Conservation (phyloP, 2,113 vertebrate species). For the Calonectris borealis region DNA sequence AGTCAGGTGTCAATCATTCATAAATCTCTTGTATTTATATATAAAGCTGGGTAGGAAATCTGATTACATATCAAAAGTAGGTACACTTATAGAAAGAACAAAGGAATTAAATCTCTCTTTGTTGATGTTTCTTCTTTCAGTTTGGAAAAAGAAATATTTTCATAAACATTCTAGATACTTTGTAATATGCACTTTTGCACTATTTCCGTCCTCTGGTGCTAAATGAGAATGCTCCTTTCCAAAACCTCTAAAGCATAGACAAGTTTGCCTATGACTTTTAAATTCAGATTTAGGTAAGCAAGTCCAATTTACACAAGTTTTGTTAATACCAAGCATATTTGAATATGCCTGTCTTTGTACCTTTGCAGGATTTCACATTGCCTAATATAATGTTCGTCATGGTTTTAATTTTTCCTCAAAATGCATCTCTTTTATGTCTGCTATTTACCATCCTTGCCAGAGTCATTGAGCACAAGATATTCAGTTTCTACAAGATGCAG, state of each 20-base stretch:
- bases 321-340: conserved; percentile 42
- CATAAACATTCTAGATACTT: conserved; percentile 7
- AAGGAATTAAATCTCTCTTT: not conserved
- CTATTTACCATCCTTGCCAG: conserved; percentile 64
- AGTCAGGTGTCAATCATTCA: not conserved
- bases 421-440: conserved; percentile 54
- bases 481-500: conserved; percentile 55
- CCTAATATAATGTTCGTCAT: conserved; percentile 27
- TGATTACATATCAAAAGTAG: not conserved
- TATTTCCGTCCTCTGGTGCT: conserved; percentile 9
- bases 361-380: conserved; percentile 46
- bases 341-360: conserved; percentile 54
- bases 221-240: conserved; percentile 5
- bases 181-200: not conserved
- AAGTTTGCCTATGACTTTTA: conserved; percentile 45
- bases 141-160: conserved; percentile 30
- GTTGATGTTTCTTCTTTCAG: not conserved
- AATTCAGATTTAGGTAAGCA: conserved; percentile 32
- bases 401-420: conserved; percentile 70
- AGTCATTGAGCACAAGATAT: conserved; percentile 56
- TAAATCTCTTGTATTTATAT: not conserved
- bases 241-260: conserved; percentile 28
- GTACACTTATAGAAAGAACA: not conserved
- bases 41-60: not conserved
- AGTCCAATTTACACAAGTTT: conserved; percentile 47